Evolutionary conservation across 2,113 vertebrate species (phyloP), one percentile per base, ranked within the genome.

Genomic region (Aspidoscelis tigris): DNA sequence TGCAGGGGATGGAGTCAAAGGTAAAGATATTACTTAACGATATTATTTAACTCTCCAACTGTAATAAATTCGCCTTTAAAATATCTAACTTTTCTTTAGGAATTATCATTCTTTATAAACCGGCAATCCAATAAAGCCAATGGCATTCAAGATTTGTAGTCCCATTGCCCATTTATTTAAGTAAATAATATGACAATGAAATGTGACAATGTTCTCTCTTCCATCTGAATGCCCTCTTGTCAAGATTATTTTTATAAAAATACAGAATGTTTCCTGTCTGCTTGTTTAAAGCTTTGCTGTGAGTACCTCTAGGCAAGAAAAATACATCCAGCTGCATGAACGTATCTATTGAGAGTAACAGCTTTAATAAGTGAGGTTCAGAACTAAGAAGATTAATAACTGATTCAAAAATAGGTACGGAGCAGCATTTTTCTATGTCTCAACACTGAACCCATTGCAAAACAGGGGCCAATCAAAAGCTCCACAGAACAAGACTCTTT

Each of bases 181-280:
- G 47, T 44, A 77, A 78, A 69, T 77, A 83, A 65, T 78, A 47
- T 78, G 84, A 53, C 50, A 47, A 84, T 84, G 70, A 80, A 82
- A 80, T 86, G 80, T 78, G n/a, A 89, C 1, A 80, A 61, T 11
- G 79, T 2, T 50, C 64, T 78, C 84, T 76, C 24, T 16, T 68
- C 33, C 11, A 77, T 39, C 14, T 82, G 39, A 81, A 4, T 24
- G 77, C 69, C 0, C 83, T 68, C 16, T 80, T 68, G 82, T 88
- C 55, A 86, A 64, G 66, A 75, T 76, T 84, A n/a, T 78, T 41
- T 69, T 80, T 58, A 18, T 2, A 18, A 16, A 89, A 78, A 55
- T 89, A 75, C 88, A 88, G 39, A 88, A 7, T 81, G 78, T 16
- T 85, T 90, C 81, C 88, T 89, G 84, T 9, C 81, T 21, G 74